Evolutionary conservation across 2,797 vertebrate genomes (phyloP).

Genomic region (Aulostomus chinensis): DNA sequence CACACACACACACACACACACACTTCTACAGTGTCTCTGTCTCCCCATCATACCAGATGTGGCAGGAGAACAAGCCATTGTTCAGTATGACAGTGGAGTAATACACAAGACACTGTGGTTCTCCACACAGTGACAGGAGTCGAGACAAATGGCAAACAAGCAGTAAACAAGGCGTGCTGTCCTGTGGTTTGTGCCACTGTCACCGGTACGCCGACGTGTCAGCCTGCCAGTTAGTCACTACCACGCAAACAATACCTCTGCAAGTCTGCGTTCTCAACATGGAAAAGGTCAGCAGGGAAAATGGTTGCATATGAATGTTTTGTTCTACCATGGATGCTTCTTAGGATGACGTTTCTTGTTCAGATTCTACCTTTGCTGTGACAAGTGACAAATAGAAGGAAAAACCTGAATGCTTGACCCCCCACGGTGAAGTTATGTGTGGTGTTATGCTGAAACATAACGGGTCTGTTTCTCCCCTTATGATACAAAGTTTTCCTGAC

Average conservation of each 20-base stretch:
- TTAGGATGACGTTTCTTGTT: too few species aligned
- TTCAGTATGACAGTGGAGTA: slow-evolving; percentile 47
- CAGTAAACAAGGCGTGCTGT: slow-evolving; percentile 55
- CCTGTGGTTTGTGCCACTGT: slow-evolving; percentile 42
- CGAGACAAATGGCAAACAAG: slow-evolving; percentile 49
- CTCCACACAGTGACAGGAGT: slow-evolving; percentile 38
- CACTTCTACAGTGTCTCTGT: slow-evolving; percentile 24
- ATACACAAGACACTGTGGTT: slow-evolving; percentile 43
- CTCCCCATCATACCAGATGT: slow-evolving; percentile 22
- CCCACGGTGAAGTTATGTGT: too few species aligned
- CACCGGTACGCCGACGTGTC: slow-evolving; percentile 33
- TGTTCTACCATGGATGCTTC: slow-evolving; percentile 5
- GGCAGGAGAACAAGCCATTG: slow-evolving; percentile 54
- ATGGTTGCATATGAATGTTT: slow-evolving; percentile 9
- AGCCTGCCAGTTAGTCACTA: slow-evolving; percentile 35
- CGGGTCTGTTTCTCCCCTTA: too few species aligned
- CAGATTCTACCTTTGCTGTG: too few species aligned
- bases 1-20: slow-evolving; percentile 18
- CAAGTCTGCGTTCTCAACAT: slow-evolving; percentile 30
- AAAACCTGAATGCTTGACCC: too few species aligned
- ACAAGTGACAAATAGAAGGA: too few species aligned
- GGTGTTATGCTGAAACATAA: too few species aligned
- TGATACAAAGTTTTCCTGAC: too few species aligned
- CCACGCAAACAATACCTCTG: slow-evolving; percentile 37
- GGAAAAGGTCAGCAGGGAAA: too few species aligned